Percentiles rank a stretch among this genome's conserved stretches.
These are phyloP conservation scores for Elgaria multicarinata DNA, from an alignment of 2,113 vertebrate genomes.

Conservation along the genomic window DNA sequence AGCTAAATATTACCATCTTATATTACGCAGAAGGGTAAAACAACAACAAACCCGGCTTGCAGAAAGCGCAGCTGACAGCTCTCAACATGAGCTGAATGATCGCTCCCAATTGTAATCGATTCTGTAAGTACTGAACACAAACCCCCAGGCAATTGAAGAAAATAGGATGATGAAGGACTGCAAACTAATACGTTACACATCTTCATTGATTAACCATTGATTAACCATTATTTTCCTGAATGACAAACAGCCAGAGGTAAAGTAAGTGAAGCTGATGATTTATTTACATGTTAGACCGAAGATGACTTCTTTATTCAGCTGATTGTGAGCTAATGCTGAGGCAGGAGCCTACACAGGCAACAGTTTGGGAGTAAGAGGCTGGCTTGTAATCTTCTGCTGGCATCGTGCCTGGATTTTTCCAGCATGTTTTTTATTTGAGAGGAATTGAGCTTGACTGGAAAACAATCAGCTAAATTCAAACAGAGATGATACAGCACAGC, in stretches of 20 bases:
- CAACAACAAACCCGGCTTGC: conserved; percentile 68
- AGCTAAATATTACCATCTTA: conserved; percentile 78
- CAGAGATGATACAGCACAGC: background rate
- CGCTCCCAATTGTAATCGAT: conserved; percentile 89
- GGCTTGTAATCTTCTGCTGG: conserved; percentile 46
- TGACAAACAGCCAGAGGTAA: conserved; percentile 87
- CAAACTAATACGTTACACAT: conserved; percentile 88
- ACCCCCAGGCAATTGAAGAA: conserved; percentile 85
- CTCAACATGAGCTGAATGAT: conserved; percentile 88
- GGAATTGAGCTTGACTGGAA: conserved; percentile 61
- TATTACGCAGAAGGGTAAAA: conserved; percentile 76
- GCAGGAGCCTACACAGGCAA: conserved; percentile 57
- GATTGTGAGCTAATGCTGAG: conserved; percentile 74
- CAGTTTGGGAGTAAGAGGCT: conserved; percentile 53
- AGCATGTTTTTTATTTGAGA: conserved; percentile 51
- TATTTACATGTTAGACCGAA: conserved; percentile 85
- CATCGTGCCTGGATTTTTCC: conserved; percentile 44
- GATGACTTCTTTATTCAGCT: conserved; percentile 82
- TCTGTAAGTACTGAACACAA: conserved; percentile 85
- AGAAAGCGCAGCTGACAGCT: conserved; percentile 83
- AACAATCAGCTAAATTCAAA: conserved; percentile 57
- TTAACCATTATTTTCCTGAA: conserved; percentile 89
- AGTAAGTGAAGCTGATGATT: conserved; percentile 87
- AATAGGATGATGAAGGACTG: conserved; percentile 87
- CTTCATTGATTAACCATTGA: conserved; percentile 89